Base-by-base conservation (phyloP, 2,797 vertebrate species). In the Malacoctenus gilli region DNA sequence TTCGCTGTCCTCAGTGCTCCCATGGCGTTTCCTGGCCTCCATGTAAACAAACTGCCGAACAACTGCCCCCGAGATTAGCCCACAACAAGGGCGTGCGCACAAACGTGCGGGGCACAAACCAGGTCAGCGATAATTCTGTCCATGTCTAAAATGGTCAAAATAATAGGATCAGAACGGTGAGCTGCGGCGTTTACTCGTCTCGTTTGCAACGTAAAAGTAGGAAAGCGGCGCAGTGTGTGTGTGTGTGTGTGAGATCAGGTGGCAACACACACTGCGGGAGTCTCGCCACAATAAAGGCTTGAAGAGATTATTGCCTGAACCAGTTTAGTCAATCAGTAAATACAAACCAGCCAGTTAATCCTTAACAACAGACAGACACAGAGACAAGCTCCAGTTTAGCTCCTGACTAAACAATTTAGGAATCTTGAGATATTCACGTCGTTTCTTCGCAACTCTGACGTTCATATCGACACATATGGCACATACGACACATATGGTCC, bases 301-400 rank as follows among this genome's bases (percentile, higher is more conserved):
- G 23, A 35, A 21, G 9, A 35, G 67, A 77, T 75, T 80, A 81
- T 52, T 55, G 46, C 37, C 14, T 48, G 49, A 71, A 79, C 57
- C 69, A 68, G 50, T 69, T 79, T 53, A 49, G 16, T 60, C 48
- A 61, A 50, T 64, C 55, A 42, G 62, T 77, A 48, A 44, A 65
- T 8, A 75, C 47, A 77, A 68, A 73, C 48, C 56, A 61, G 34
- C 16, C 44, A 49, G 41, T 67, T 77, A 77, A 85, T 78, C 71
- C 59, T 54, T 22, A 39, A 66, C 48, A 32, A 47, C 15, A 21
- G 10, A 47, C 18, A 15, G 12, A 36, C 54, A 48, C 34, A 40
- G 19, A 2, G 2, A 36, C 25, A 28, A 28, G 25, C 25, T 28
- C 25, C 25, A 28, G 25, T 28, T 28, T 28, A n/a, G n/a, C 25